phyloP scores from a whole-genome alignment of 1,140 invertebrate genomes.

The Pomacea maculata region DNA sequence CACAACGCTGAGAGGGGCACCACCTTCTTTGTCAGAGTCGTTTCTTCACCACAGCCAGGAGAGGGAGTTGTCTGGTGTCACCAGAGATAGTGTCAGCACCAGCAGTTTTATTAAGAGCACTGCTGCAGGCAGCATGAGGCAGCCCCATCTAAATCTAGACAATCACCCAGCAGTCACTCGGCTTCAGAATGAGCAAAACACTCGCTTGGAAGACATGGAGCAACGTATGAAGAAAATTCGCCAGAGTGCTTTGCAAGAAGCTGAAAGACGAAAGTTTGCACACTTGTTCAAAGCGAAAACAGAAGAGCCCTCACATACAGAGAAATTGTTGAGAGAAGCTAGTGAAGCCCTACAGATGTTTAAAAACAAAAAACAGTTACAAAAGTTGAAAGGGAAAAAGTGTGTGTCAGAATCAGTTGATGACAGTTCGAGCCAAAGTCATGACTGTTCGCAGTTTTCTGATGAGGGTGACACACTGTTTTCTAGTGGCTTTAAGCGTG shows the following conservation, averaged over 20 bases:
- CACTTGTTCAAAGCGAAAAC: constrained; percentile 44
- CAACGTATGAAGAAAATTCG: constrained; percentile 46
- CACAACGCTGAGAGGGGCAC: background rate
- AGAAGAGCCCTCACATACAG: constrained; percentile 33
- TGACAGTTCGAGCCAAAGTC: background rate
- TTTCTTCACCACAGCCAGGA: background rate
- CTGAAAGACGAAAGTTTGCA: constrained; percentile 48
- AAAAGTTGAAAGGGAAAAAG: constrained; percentile 22
- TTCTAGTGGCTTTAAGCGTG: background rate
- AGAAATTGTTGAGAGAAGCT: constrained; percentile 41
- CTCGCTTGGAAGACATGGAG: constrained; percentile 47
- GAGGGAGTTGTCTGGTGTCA: no score
- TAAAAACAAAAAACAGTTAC: constrained; percentile 28
- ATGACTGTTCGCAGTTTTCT: background rate
- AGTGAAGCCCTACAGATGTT: constrained; percentile 36
- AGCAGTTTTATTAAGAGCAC: background rate
- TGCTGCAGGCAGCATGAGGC: background rate
- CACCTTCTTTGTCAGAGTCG: background rate
- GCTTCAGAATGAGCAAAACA: constrained; percentile 51
- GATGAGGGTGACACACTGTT: background rate
- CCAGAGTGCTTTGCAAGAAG: constrained; percentile 44
- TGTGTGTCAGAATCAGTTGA: background rate
- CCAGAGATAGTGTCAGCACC: background rate
- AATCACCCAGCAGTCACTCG: constrained; percentile 46
- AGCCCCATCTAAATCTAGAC: constrained; percentile 27